A percentile compares a stretch with the other conserved stretches of the same genome.
Conservation (phyloP, 2,113 vertebrate species). For the Crotalus tigris region DNA sequence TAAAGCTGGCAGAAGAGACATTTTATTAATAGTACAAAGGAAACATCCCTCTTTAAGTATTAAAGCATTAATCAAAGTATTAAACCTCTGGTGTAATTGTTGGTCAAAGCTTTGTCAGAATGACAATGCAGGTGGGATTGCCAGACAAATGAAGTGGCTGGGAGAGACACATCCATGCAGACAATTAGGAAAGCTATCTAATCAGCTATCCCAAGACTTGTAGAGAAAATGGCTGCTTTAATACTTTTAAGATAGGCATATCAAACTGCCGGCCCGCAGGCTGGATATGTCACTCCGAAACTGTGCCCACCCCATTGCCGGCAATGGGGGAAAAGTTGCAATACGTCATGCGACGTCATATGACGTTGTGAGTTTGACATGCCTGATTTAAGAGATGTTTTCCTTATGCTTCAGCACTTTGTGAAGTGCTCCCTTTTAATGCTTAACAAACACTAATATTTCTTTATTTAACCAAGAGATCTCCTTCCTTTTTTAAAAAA, state of each 20-base stretch:
- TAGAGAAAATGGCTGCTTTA: neutral
- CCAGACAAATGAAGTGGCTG: neutral
- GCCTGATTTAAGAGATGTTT: neutral
- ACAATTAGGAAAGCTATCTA: neutral
- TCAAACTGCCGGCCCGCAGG: too few species aligned
- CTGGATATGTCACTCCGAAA: too few species aligned
- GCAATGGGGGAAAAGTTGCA: too few species aligned
- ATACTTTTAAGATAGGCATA: neutral
- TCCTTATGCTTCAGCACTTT: neutral
- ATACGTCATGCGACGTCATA: too few species aligned
- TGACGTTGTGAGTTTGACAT: too few species aligned
- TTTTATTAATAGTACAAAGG: neutral
- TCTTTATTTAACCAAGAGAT: neutral
- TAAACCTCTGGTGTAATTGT: neutral
- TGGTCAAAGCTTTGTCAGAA: neutral
- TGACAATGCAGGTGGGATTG: neutral
- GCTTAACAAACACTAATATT: neutral
- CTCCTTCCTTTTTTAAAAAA: neutral
- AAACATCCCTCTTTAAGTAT: neutral
- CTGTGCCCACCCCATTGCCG: too few species aligned
- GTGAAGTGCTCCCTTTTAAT: neutral
- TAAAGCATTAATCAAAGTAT: neutral
- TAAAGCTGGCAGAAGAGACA: neutral
- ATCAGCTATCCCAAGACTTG: neutral
- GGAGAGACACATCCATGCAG: neutral